These are phyloP conservation scores for Siniperca obscura DNA, from an alignment of 2,797 vertebrate species.

Conservation along the genomic window DNA sequence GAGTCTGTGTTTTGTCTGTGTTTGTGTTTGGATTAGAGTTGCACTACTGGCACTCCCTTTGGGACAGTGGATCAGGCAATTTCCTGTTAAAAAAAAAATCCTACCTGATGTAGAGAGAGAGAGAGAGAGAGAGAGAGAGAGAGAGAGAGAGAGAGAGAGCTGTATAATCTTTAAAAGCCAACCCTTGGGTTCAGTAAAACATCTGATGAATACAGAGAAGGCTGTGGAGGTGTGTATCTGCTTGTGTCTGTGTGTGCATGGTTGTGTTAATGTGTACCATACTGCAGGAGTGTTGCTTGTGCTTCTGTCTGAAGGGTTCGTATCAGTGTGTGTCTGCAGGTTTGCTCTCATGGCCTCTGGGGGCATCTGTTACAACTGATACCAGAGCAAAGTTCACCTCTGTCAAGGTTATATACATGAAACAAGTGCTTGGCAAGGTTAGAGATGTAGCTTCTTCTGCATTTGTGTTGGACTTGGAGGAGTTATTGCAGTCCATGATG, in stretches of 20 bases:
- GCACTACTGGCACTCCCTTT: slow-evolving; percentile 74
- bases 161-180: slow-evolving; percentile 80
- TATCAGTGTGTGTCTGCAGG: slow-evolving; percentile 51
- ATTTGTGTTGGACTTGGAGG: slow-evolving; percentile 22
- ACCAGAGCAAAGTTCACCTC: slow-evolving; percentile 72
- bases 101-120: slow-evolving; percentile 66
- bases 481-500: slow-evolving; percentile 7
- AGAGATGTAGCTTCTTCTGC: slow-evolving; percentile 16
- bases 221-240: slow-evolving; percentile 51
- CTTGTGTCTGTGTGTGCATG: slow-evolving; percentile 34
- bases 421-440: slow-evolving; percentile 56
- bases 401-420: slow-evolving; percentile 68
- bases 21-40: slow-evolving; percentile 71
- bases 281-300: slow-evolving; percentile 44
- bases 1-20: slow-evolving; percentile 59
- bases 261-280: slow-evolving; percentile 51
- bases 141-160: slow-evolving; percentile 65
- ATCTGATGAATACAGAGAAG: slow-evolving; percentile 79
- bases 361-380: slow-evolving; percentile 73
- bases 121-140: slow-evolving; percentile 43
- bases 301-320: slow-evolving; percentile 56
- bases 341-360: slow-evolving; percentile 65
- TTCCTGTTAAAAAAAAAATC: slow-evolving; percentile 72
- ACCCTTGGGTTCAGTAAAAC: slow-evolving; percentile 74
- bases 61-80: slow-evolving; percentile 79